phyloP scores from a whole-genome alignment of 1,140 invertebrate genomes.

The Battus philenor region DNA sequence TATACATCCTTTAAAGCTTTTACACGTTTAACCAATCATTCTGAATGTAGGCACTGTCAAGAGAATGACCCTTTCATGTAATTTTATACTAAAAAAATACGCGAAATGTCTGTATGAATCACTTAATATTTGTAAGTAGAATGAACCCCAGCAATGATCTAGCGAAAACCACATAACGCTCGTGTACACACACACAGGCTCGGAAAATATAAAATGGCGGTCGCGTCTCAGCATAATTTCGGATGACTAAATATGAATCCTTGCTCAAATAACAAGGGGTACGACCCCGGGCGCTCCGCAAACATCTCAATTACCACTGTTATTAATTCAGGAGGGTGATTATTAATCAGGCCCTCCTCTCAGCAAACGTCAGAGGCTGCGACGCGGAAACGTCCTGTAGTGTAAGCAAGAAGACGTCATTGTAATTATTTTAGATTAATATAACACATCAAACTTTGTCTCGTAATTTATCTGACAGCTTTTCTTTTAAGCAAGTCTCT shows the following conservation, averaged over 20 bases:
- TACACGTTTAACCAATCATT: too few relatives aligned
- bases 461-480: neutral
- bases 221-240: slow-evolving; percentile 39
- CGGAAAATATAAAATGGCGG: slow-evolving; percentile 30
- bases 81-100: too few relatives aligned
- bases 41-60: too few relatives aligned
- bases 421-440: neutral
- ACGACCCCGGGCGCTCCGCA: slow-evolving; percentile 26
- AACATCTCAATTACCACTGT: slow-evolving; percentile 57
- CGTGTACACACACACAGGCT: slow-evolving; percentile 10
- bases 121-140: too few relatives aligned
- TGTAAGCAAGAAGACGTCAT: neutral
- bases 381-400: slow-evolving; percentile 19
- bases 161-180: slow-evolving; percentile 11
- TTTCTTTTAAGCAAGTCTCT: too few relatives aligned
- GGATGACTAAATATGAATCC: slow-evolving; percentile 43
- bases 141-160: slow-evolving; percentile 2
- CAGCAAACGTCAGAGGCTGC: slow-evolving; percentile 27
- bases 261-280: slow-evolving; percentile 37
- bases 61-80: too few relatives aligned
- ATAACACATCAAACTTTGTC: slow-evolving; percentile 13
- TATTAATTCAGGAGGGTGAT: slow-evolving; percentile 51
- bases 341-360: slow-evolving; percentile 42
- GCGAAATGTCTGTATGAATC: too few relatives aligned
- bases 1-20: too few relatives aligned